These are phyloP conservation scores for Garrulus glandarius DNA, from an alignment of 2,797 vertebrate genomes.

Conservation along the genomic window DNA sequence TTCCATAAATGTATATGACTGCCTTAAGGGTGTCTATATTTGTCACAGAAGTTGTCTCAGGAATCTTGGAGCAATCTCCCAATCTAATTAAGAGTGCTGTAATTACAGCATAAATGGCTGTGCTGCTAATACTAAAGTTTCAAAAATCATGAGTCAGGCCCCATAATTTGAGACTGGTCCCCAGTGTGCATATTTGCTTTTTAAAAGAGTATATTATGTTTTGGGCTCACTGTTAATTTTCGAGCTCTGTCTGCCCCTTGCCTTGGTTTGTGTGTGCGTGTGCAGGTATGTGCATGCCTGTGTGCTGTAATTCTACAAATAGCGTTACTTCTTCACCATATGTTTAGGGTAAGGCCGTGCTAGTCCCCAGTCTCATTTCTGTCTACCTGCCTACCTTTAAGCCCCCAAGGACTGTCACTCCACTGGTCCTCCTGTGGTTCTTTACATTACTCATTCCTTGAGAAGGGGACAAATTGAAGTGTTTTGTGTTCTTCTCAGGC, in stretches of 20 bases:
- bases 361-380: not conserved
- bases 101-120: not conserved
- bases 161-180: not conserved
- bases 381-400: not conserved
- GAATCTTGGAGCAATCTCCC: constrained; percentile 29
- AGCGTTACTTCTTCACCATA: not conserved
- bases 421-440: rapidly evolving
- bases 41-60: constrained; percentile 12
- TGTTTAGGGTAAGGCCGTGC: not conserved
- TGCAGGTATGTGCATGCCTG: rapidly evolving
- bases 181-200: not conserved
- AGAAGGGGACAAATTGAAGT: not conserved
- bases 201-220: not conserved
- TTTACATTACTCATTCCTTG: not conserved
- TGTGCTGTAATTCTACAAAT: not conserved
- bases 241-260: not conserved
- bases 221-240: not conserved
- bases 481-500: not conserved
- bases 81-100: constrained; percentile 24
- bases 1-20: constrained; percentile 36
- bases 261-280: not conserved
- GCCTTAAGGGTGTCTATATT: constrained; percentile 37
- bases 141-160: not conserved
- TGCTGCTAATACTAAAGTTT: not conserved
- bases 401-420: not conserved